Percentiles rank a stretch among this genome's conserved stretches.
These are phyloP conservation scores for Macquaria australasica DNA, from an alignment of 2,113 vertebrate genomes.

Conservation along the genomic window DNA sequence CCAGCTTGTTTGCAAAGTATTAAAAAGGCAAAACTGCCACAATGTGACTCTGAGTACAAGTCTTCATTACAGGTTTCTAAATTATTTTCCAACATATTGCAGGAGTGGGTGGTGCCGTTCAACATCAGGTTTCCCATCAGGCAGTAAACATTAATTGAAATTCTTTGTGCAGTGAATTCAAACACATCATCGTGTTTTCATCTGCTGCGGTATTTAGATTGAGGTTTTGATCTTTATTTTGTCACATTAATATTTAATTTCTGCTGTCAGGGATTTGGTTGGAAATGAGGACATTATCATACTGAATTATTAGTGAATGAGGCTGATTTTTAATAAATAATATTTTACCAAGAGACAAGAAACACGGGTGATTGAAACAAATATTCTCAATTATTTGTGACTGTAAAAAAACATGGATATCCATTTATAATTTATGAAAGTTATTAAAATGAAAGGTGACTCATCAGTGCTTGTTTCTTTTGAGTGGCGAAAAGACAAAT, in stretches of 20 bases:
- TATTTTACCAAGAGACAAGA: slow-evolving; percentile 11
- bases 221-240: slow-evolving; percentile 39
- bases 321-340: slow-evolving; percentile 39
- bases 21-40: slow-evolving; percentile 7
- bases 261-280: slow-evolving; percentile 23
- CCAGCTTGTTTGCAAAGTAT: slow-evolving; percentile 33
- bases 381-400: slow-evolving; percentile 1
- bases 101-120: slow-evolving; percentile 4
- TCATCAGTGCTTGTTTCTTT: neutral
- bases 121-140: slow-evolving; percentile 47
- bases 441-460: slow-evolving; percentile 10
- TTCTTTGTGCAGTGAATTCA: slow-evolving; percentile 40
- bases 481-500: neutral
- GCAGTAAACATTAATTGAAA: slow-evolving; percentile 51
- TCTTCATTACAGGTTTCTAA: slow-evolving; percentile 29
- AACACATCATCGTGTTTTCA: slow-evolving; percentile 42
- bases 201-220: slow-evolving; percentile 17
- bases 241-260: slow-evolving; percentile 52
- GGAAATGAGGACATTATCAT: slow-evolving; percentile 32
- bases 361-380: slow-evolving; percentile 4
- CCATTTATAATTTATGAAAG: slow-evolving; percentile 17
- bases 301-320: slow-evolving; percentile 31
- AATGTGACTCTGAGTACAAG: neutral
- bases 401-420: slow-evolving; percentile 3
- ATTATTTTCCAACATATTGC: slow-evolving; percentile 24